Evolutionary conservation across 1,140 invertebrate species (phyloP).

Genomic region (Agrypnia vestita): DNA sequence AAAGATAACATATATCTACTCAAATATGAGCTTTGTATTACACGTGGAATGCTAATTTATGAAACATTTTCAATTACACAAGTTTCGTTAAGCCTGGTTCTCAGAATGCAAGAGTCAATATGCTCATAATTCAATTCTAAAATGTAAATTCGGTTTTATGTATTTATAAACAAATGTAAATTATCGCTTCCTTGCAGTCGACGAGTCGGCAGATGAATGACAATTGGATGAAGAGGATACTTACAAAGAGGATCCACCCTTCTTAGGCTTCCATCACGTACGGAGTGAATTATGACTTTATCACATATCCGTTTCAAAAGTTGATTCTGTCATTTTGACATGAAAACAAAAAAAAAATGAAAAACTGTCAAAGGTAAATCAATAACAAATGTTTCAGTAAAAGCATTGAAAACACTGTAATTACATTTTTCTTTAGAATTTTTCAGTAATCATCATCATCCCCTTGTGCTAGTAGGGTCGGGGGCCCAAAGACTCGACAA

Average conservation of each 20-base stretch:
- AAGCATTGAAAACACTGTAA: too few relatives aligned
- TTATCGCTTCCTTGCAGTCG: slow-evolving; percentile 56
- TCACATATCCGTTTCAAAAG: slow-evolving; percentile 16
- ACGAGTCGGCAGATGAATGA: slow-evolving; percentile 17
- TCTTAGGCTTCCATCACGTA: slow-evolving; percentile 7
- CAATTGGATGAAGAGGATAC: slow-evolving; percentile 15
- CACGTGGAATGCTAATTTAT: too few relatives aligned
- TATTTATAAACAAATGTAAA: slow-evolving; percentile 55
- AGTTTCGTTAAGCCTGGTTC: neutral
- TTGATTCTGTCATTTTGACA: slow-evolving; percentile 14
- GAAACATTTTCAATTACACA: neutral
- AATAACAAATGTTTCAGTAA: too few relatives aligned
- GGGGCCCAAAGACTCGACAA: too few relatives aligned
- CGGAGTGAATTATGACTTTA: slow-evolving; percentile 14
- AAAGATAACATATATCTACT: too few relatives aligned
- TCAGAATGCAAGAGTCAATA: slow-evolving; percentile 2
- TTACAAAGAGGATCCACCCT: neutral
- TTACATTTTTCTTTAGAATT: too few relatives aligned
- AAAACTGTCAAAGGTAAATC: too few relatives aligned
- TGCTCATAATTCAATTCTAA: neutral
- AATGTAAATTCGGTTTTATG: slow-evolving; percentile 24
- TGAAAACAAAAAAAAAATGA: too few relatives aligned
- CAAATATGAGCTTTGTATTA: too few relatives aligned
- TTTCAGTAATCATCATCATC: too few relatives aligned
- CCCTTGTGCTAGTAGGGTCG: too few relatives aligned